A percentile compares a stretch with the other conserved stretches of the same genome.
Evolutionary conservation across 2,113 vertebrate genomes (phyloP).

Genomic region (Chinchilla lanigera): DNA sequence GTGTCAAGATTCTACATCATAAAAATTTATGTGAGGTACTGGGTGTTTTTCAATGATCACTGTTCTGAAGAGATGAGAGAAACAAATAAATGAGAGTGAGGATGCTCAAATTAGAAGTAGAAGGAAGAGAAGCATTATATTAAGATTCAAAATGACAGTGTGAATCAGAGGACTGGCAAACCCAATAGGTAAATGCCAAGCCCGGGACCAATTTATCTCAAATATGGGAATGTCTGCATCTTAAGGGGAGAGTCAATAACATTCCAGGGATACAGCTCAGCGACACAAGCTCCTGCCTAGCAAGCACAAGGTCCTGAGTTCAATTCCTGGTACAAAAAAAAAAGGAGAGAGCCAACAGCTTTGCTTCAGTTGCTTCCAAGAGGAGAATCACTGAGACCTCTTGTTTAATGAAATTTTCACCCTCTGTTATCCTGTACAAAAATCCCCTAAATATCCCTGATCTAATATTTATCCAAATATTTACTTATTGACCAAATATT

Average conservation of each 20-base stretch:
- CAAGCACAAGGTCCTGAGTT: too few species aligned
- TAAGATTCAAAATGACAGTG: not conserved
- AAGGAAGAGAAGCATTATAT: not conserved
- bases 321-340: too few species aligned
- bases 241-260: not conserved
- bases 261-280: too few species aligned
- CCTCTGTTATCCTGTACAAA: not conserved
- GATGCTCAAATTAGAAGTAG: not conserved
- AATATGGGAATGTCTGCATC: not conserved
- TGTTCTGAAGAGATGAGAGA: not conserved
- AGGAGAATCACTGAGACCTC: not conserved
- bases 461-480: too few species aligned
- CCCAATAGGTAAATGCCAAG: not conserved
- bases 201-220: not conserved
- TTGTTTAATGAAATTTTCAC: not conserved
- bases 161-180: not conserved
- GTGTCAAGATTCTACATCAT: not conserved
- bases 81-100: not conserved
- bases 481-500: not conserved
- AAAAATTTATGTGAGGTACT: not conserved
- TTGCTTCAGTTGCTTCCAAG: not conserved
- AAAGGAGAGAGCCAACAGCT: too few species aligned
- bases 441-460: not conserved
- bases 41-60: not conserved
- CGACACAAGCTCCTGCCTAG: too few species aligned